Evolutionary conservation across 2,888 invertebrate genomes (phyloP).

Genomic region (Tenthredo scrophulariae): DNA sequence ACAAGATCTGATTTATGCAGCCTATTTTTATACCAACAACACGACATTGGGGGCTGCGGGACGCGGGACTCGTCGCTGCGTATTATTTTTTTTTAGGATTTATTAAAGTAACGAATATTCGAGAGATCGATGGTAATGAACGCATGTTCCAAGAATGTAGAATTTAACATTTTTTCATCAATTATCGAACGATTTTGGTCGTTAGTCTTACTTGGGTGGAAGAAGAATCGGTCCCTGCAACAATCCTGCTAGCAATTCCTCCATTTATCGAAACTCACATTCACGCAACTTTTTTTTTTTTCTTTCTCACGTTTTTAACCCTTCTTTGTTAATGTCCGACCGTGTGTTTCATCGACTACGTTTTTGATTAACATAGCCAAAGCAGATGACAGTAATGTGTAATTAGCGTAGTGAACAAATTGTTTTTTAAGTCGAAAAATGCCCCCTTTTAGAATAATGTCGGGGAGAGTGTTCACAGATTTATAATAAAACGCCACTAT

Average conservation of each 20-base stretch:
- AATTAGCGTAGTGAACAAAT: neutral
- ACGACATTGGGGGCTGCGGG: neutral
- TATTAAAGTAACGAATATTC: neutral
- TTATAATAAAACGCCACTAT: neutral
- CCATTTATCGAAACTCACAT: slow-evolving; percentile 41
- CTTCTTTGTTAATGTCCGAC: neutral
- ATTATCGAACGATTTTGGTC: neutral
- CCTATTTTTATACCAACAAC: slow-evolving; percentile 6
- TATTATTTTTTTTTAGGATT: neutral
- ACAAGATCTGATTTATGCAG: slow-evolving; percentile 21
- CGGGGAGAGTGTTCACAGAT: neutral
- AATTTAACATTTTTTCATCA: neutral
- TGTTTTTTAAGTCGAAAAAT: neutral
- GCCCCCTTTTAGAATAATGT: neutral
- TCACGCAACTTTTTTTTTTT: neutral
- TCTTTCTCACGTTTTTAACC: neutral
- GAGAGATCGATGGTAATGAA: neutral
- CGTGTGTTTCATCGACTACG: neutral
- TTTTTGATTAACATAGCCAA: neutral
- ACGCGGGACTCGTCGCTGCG: neutral
- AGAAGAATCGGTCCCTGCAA: slow-evolving; percentile 50
- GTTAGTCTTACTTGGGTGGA: slow-evolving; percentile 46
- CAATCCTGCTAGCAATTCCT: slow-evolving; percentile 48
- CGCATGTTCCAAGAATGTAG: neutral
- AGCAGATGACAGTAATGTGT: neutral